These are phyloP conservation scores for Ornithoptera alexandrae DNA, from an alignment of 2,888 invertebrate species.

Conservation along the genomic window DNA sequence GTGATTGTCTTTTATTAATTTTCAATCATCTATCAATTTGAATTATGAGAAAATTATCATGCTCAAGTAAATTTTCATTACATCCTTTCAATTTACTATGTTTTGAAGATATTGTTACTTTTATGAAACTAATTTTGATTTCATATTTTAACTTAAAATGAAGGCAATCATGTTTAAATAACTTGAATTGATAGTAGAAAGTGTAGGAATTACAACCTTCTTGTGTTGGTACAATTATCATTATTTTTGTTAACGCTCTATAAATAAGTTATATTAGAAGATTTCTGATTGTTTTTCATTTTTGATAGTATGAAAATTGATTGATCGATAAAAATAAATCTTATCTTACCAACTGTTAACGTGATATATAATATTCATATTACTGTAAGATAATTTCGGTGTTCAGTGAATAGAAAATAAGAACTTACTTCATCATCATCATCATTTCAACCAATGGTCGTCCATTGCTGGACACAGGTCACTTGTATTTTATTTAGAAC, in stretches of 20 bases:
- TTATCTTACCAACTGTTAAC: no score
- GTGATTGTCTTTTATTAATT: constrained; percentile 29
- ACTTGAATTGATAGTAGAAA: background rate
- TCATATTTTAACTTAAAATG: background rate
- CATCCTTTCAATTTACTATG: background rate
- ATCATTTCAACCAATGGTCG: no score
- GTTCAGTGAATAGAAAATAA: no score
- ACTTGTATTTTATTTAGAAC: background rate
- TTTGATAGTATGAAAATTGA: no score
- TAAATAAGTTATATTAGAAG: background rate
- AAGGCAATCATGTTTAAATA: background rate
- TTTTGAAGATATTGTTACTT: no score
- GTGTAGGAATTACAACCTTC: background rate
- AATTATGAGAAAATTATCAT: background rate
- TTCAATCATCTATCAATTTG: constrained; percentile 11
- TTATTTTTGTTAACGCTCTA: background rate
- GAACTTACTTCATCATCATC: no score
- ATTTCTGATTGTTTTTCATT: background rate
- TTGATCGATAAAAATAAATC: no score
- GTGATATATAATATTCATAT: no score
- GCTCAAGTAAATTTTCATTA: background rate
- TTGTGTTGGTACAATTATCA: background rate
- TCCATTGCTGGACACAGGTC: no score
- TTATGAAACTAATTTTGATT: background rate
- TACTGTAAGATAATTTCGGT: no score